These are phyloP conservation scores for Pao palembangensis DNA, from an alignment of 2,113 vertebrate species.

Conservation along the genomic window DNA sequence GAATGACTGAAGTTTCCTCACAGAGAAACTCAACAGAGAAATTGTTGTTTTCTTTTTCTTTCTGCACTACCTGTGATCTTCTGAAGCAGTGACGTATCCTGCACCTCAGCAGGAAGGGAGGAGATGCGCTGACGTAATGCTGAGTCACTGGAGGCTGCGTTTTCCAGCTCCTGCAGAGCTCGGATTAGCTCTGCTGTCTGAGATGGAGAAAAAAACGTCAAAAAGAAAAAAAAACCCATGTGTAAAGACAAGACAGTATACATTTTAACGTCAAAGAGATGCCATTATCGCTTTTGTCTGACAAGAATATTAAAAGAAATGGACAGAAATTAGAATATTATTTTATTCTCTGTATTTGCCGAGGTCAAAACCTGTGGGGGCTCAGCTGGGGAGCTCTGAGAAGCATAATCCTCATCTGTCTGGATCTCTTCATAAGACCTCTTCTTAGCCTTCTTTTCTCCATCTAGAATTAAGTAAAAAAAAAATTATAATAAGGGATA, in stretches of 20 bases:
- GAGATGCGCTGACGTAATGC: slow-evolving; percentile 94
- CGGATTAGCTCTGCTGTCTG: slow-evolving; percentile 95
- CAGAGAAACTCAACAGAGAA: neutral
- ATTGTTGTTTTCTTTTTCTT: neutral
- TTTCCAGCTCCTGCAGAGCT: slow-evolving; percentile 96
- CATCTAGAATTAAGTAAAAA: slow-evolving; percentile 48
- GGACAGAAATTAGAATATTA: no score
- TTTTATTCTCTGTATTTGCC: neutral
- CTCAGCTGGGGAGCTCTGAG: slow-evolving; percentile 85
- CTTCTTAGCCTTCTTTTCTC: slow-evolving; percentile 87
- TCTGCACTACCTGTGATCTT: slow-evolving; percentile 86
- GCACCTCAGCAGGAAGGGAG: slow-evolving; percentile 91
- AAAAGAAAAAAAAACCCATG: neutral
- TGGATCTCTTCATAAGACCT: slow-evolving; percentile 91
- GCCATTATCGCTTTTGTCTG: no score
- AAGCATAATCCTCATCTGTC: slow-evolving; percentile 83
- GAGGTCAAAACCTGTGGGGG: slow-evolving; percentile 84
- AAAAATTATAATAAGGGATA: neutral
- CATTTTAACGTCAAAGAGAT: no score
- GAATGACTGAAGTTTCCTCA: neutral
- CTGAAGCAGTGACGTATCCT: slow-evolving; percentile 91
- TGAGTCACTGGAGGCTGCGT: slow-evolving; percentile 91
- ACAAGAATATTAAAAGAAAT: no score
- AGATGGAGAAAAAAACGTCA: slow-evolving; percentile 24
- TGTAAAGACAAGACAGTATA: neutral